phyloP scores from a whole-genome alignment of 1,140 invertebrate species.

The Drosophila orosa region DNA sequence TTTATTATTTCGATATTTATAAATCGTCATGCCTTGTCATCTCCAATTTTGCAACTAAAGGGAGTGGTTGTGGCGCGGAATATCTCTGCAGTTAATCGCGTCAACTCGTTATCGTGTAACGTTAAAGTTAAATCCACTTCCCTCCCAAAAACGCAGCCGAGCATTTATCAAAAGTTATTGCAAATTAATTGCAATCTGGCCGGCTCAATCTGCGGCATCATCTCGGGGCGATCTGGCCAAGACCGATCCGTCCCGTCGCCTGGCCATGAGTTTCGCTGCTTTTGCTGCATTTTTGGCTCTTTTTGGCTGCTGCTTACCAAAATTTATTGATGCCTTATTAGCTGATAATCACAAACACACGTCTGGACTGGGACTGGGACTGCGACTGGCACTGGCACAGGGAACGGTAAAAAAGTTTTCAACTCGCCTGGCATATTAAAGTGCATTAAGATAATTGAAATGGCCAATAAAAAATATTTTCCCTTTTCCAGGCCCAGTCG shows the following conservation, averaged over 20 bases:
- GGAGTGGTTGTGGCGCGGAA: constrained; percentile 37
- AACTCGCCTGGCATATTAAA: constrained; percentile 71
- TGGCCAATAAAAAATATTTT: constrained; percentile 83
- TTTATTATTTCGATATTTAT: background rate
- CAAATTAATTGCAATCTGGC: constrained; percentile 80
- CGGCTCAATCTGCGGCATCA: constrained; percentile 63
- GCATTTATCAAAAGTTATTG: constrained; percentile 83
- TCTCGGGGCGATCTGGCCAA: constrained; percentile 73
- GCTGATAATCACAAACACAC: constrained; percentile 78
- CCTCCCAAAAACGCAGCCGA: constrained; percentile 29
- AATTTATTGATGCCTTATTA: constrained; percentile 76
- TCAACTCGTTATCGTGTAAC: constrained; percentile 75
- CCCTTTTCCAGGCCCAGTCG: constrained; percentile 54
- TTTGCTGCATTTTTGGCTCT: constrained; percentile 15
- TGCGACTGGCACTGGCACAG: background rate
- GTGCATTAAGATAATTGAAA: constrained; percentile 84
- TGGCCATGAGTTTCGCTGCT: constrained; percentile 24
- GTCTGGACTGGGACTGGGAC: constrained; percentile 9
- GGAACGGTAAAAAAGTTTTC: constrained; percentile 70
- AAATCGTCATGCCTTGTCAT: background rate
- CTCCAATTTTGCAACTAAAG: constrained; percentile 38
- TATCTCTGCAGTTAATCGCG: constrained; percentile 73
- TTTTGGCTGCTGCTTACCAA: constrained; percentile 52
- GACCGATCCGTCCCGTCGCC: constrained; percentile 42
- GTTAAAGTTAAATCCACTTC: constrained; percentile 70